Evolutionary conservation across 2,888 invertebrate species (phyloP).

Genomic region (Galeopsomyia nigrocyanea): DNA sequence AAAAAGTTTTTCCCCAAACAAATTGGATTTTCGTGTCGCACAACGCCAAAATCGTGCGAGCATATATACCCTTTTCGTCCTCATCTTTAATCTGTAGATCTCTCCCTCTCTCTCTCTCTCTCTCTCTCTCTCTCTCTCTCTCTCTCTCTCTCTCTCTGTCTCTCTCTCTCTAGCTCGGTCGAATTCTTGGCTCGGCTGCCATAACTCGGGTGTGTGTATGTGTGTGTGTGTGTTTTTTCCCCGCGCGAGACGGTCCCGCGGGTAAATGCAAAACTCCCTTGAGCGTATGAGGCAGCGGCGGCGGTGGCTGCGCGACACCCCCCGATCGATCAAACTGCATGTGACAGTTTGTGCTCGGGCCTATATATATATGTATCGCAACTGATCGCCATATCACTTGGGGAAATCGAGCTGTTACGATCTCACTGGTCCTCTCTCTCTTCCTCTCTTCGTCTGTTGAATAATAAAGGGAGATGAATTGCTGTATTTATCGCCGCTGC

Average conservation of each 20-base stretch:
- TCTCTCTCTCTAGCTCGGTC: not conserved
- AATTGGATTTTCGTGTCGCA: no score
- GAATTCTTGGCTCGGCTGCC: constrained; percentile 3
- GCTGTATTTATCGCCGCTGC: constrained; percentile 23
- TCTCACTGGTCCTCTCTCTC: constrained; percentile 2
- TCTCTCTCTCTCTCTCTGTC: not conserved
- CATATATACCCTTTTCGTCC: no score
- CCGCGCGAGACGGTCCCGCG: constrained; percentile 16
- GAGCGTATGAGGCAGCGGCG: not conserved
- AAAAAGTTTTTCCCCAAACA: no score
- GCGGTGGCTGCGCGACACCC: not conserved
- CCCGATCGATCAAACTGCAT: constrained; percentile 44
- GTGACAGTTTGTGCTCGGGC: constrained; percentile 29
- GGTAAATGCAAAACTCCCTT: constrained; percentile 36
- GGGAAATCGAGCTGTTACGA: constrained; percentile 3
- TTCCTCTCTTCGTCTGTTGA: constrained; percentile 7
- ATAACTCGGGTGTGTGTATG: constrained; percentile 1
- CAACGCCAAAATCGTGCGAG: no score
- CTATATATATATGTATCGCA: not conserved
- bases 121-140: no score
- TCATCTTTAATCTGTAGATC: no score
- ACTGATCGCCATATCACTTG: constrained; percentile 18
- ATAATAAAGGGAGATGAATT: constrained; percentile 40
- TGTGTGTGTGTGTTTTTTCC: constrained; percentile 22
- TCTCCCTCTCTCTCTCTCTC: no score